Conservation (phyloP, 2,888 invertebrate species). For the Ennomos fuscantarius region DNA sequence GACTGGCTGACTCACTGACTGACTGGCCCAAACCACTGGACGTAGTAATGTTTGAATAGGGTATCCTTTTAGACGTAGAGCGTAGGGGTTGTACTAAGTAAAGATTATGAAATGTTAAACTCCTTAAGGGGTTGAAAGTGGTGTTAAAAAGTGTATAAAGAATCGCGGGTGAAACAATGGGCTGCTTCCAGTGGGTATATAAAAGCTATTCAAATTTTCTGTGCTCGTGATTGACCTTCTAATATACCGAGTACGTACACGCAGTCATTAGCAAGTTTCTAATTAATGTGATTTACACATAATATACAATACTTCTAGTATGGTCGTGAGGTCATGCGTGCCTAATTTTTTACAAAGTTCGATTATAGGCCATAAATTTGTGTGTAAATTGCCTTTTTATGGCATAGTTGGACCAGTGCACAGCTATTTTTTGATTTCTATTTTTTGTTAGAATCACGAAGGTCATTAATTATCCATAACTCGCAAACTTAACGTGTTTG, state of each 20-base stretch:
- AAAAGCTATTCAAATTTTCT: not conserved
- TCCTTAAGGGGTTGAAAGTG: no score
- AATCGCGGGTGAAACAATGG: no score
- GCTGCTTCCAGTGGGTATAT: no score
- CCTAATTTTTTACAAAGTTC: conserved; percentile 4
- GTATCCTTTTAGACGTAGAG: no score
- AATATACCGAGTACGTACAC: conserved; percentile 10
- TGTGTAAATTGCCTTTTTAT: conserved; percentile 14
- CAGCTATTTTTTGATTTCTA: conserved; percentile 6
- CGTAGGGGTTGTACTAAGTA: no score
- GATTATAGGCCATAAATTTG: conserved; percentile 13
- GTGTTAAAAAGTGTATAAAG: no score
- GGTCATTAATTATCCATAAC: conserved; percentile 3
- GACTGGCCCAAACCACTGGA: no score
- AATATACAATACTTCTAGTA: conserved; percentile 2
- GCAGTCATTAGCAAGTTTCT: conserved; percentile 19
- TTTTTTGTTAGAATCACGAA: conserved; percentile 8
- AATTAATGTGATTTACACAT: conserved; percentile 18
- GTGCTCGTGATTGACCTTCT: conserved; percentile 5
- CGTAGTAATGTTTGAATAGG: no score
- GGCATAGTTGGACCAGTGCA: conserved; percentile 9
- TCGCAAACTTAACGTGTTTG: conserved; percentile 8
- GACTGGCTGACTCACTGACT: no score
- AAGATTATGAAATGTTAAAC: no score
- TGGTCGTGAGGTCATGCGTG: conserved; percentile 14